A percentile compares a stretch with the other conserved stretches of the same genome.
These are phyloP conservation scores for Neoaliturus tenellus DNA, from an alignment of 2,888 invertebrate genomes.

Conservation along the genomic window DNA sequence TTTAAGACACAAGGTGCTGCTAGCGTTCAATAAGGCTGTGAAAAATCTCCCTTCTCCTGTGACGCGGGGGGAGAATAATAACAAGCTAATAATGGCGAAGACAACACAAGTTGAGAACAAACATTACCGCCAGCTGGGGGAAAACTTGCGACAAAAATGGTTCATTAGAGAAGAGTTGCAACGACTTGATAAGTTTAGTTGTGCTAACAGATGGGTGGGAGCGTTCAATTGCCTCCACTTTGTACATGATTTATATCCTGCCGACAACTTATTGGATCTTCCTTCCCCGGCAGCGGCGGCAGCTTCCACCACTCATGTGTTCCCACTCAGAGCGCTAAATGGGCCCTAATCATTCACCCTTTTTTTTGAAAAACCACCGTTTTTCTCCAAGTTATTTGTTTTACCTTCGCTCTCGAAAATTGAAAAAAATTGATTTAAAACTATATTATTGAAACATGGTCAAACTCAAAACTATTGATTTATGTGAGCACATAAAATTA, in stretches of 20 bases:
- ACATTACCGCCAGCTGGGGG: conserved; percentile 48
- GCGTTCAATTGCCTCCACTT: conserved; percentile 28
- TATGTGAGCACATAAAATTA: too few species aligned
- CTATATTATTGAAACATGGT: too few species aligned
- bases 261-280: conserved; percentile 36
- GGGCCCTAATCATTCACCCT: conserved; percentile 19
- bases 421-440: too few species aligned
- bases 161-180: conserved; percentile 44
- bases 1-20: too few species aligned
- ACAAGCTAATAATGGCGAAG: conserved; percentile 50
- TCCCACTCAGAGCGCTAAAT: conserved; percentile 3
- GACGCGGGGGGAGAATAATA: conserved; percentile 35
- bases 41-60: conserved; percentile 15
- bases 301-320: conserved; percentile 7
- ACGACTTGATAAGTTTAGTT: conserved; percentile 45
- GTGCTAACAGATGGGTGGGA: conserved; percentile 44
- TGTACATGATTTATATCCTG: conserved; percentile 44
- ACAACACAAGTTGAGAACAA: conserved; percentile 48
- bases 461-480: too few species aligned
- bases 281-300: not conserved
- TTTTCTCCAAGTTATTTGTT: not conserved
- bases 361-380: not conserved
- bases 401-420: too few species aligned
- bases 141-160: conserved; percentile 44
- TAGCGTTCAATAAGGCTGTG: conserved; percentile 24